Base-by-base conservation (phyloP, 2,888 invertebrate species). In the Empis stercorea region DNA sequence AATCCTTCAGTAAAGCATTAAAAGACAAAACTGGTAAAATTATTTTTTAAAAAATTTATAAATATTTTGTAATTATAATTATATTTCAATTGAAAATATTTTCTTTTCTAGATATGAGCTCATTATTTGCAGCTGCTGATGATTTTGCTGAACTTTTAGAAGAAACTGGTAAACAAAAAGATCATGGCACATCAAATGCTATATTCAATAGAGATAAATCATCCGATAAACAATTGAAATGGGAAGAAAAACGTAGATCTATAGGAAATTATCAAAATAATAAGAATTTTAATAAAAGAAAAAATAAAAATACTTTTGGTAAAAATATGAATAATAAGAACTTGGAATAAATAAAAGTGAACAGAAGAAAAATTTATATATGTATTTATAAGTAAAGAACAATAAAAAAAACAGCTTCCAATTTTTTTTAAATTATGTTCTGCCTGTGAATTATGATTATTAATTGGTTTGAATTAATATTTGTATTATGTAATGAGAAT, bases 111-210 rank as follows among this genome's bases (percentile, higher is more conserved):
- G 77, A 79, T 55, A 71, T 79, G 40, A 73, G 74, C 38, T 77
- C 79, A 0, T 61, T 87, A 32, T 89, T 89, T 69, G 86, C 87
- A 3, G 84, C 87, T 0, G 88, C 88, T 0, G 91, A 91, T 65
- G 83, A 92, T 68, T 94, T 94, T 71, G 83, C 92, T 0, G 81
- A 86, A 40, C 73, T 93, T 56, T 70, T 95, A 45, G 93, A 94
- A 66, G 87, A 89, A 50, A 85, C 86, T 43, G 84, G 84, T 1
- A 74, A 76, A 42, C 74, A 78, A 4, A 79, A 79, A 57, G 74
- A 74, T 20, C 73, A 75, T 43, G 81, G 80, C 16, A 80, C 84
- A 15, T 79, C 81, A 42, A 78, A 80, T 64, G 79, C 78, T 0
- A 71, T 85, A 10, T 78, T 79, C 4, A 86, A 85, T 59, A 76